Percentiles rank a stretch among this genome's conserved stretches.
These are phyloP conservation scores for Laothoe populi DNA, from an alignment of 2,888 invertebrate genomes.

Conservation along the genomic window DNA sequence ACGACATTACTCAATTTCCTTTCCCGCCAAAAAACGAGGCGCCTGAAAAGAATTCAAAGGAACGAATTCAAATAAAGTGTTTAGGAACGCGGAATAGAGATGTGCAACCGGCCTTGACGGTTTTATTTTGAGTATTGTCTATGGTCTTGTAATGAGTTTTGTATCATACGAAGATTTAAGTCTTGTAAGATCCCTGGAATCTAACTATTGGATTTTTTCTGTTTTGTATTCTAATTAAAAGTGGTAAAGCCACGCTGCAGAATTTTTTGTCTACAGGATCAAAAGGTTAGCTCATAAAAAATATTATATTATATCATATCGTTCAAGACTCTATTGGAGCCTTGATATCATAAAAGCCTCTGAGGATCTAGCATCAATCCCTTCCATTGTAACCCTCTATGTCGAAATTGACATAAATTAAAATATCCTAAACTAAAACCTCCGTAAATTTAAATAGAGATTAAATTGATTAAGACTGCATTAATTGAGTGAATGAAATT, in stretches of 20 bases:
- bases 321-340: too few species aligned
- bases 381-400: too few species aligned
- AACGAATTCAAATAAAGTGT: constrained; percentile 57
- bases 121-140: constrained; percentile 22
- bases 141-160: neutral
- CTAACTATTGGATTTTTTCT: neutral
- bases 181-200: neutral
- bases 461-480: neutral
- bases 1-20: constrained; percentile 81
- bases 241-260: too few species aligned
- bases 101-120: constrained; percentile 22
- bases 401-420: neutral
- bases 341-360: too few species aligned
- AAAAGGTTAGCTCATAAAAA: too few species aligned
- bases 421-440: neutral
- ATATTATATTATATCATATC: too few species aligned
- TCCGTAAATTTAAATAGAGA: neutral
- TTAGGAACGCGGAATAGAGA: constrained; percentile 45
- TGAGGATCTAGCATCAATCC: too few species aligned
- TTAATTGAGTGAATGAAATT: too few species aligned
- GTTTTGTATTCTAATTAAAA: neutral
- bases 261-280: too few species aligned
- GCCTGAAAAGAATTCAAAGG: constrained; percentile 63
- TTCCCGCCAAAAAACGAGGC: constrained; percentile 68
- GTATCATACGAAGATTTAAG: neutral